Evolutionary conservation across 2,888 invertebrate species (phyloP).

Genomic region (Trichogramma dendrolimi): DNA sequence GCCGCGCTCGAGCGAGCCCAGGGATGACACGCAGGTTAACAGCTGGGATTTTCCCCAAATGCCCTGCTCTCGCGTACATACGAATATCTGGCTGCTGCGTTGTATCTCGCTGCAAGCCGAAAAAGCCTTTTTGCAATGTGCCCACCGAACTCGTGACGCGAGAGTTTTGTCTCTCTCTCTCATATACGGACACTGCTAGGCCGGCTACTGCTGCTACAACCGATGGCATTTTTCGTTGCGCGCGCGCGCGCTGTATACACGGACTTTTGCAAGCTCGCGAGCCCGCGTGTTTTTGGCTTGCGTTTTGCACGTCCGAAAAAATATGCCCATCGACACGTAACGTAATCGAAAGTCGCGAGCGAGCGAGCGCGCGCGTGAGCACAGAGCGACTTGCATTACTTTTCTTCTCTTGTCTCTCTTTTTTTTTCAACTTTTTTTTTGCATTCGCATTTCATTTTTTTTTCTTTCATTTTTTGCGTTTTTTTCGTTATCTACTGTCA

Average conservation of each 20-base stretch:
- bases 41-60: conserved; percentile 16
- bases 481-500: too few relatives aligned
- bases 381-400: too few relatives aligned
- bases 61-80: conserved; percentile 9
- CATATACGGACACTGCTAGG: background rate
- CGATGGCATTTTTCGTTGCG: conserved; percentile 37
- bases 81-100: background rate
- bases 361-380: too few relatives aligned
- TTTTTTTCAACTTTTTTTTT: too few relatives aligned
- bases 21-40: conserved; percentile 25
- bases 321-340: conserved; percentile 50
- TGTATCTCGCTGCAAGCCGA: conserved; percentile 8
- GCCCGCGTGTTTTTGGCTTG: too few relatives aligned
- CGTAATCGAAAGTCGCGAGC: conserved; percentile 40
- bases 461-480: too few relatives aligned
- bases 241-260: conserved; percentile 21
- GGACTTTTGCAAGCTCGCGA: too few relatives aligned
- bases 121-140: conserved; percentile 14
- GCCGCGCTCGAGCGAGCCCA: conserved; percentile 4
- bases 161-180: conserved; percentile 44
- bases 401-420: too few relatives aligned
- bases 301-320: conserved; percentile 50
- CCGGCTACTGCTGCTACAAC: too few relatives aligned
- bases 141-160: conserved; percentile 35
- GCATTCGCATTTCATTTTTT: too few relatives aligned